Base-by-base conservation (phyloP, 2,113 vertebrate genomes). In the Phrynosoma platyrhinos region DNA sequence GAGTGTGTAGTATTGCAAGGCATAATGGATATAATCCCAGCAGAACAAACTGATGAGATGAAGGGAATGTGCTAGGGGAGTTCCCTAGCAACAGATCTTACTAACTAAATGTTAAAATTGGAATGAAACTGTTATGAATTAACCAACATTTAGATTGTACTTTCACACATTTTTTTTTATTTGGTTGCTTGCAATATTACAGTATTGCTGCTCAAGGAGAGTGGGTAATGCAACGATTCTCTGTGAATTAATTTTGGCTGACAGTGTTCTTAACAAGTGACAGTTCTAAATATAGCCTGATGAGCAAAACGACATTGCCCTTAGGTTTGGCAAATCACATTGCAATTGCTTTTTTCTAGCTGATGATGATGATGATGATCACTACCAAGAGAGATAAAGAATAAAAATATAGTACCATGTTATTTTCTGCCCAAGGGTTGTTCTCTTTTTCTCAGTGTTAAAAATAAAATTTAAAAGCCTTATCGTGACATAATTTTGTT, bases 191-290 rank as follows among this genome's bases (percentile, higher is more conserved):
- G 68, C 84, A 81, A 84, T 94, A 76, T 85, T 95, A 92, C 93
- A 93, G 89, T 89, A 53, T 32, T 40, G 80, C 32, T 76, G 93
- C 94, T 89, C 82, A 42, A 76, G 90, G 94, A 89, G 62, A 77
- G 84, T 82, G 58, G 79, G 85, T 83, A 93, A 92, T 88, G 91
- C 87, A 91, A 93, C 93, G 88, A 91, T 91, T 91, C 77, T 92
- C 85, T 91, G 88, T 92, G 94, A 94, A 95, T 95, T 96, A 84
- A 92, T 95, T 94, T 90, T 93, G 90, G 91, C 88, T 95, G 95
- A 87, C 95, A 95, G 91, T 88, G 92, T 92, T 96, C 95, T 94
- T 88, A 93, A 83, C 64, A 94, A 94, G 91, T 90, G 94, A 89
- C 40, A 27, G 91, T 89, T 95, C 94, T 94, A 96, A 96, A 95